phyloP scores from a whole-genome alignment of 1,140 invertebrate species.

The Apis cerana region DNA sequence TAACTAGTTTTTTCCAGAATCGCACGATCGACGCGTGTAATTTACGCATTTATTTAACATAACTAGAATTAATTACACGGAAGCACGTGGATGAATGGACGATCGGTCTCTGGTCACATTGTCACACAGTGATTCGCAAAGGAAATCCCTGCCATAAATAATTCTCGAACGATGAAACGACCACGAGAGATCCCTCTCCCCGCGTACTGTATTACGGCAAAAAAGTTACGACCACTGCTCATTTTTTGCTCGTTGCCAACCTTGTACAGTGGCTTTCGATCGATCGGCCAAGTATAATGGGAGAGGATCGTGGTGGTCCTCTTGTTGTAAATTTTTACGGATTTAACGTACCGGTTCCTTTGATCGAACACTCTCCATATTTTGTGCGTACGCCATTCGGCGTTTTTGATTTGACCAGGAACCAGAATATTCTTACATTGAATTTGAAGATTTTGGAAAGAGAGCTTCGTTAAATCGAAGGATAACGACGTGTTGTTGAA shows the following conservation, averaged over 20 bases:
- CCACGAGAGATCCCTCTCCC: neutral
- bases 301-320: neutral
- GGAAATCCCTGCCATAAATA: constrained; percentile 58
- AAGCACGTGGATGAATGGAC: constrained; percentile 9
- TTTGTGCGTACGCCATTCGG: no score
- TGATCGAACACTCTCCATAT: neutral
- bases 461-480: no score
- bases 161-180: constrained; percentile 21
- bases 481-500: no score
- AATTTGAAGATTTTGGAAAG: no score
- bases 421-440: neutral
- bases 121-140: constrained; percentile 43
- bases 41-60: constrained; percentile 48
- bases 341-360: neutral
- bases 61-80: constrained; percentile 57
- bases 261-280: neutral
- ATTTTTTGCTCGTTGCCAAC: neutral
- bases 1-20: constrained; percentile 36
- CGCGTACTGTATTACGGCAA: constrained; percentile 7
- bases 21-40: constrained; percentile 32
- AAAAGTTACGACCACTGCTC: neutral
- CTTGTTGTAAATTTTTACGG: neutral
- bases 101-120: constrained; percentile 4
- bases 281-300: neutral
- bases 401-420: neutral